A percentile compares a stretch with the other conserved stretches of the same genome.
Evolutionary conservation across 2,797 vertebrate genomes (phyloP).

Genomic region (Gymnoscopelus braueri): DNA sequence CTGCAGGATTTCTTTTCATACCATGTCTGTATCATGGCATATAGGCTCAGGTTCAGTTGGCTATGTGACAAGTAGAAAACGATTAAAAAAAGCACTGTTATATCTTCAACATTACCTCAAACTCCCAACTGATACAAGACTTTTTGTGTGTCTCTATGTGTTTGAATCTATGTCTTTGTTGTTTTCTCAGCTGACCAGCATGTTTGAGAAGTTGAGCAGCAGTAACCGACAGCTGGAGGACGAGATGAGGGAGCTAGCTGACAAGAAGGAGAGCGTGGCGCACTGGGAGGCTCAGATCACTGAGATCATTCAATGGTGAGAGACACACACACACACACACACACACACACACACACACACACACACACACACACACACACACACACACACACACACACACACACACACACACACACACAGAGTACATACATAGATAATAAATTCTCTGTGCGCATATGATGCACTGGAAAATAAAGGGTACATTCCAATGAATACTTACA

Average conservation of each 20-base stretch:
- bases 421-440: not conserved
- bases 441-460: not conserved
- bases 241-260: conserved; percentile 92
- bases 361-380: not conserved
- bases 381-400: not conserved
- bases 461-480: not conserved
- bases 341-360: conserved; percentile 9
- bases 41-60: too few species aligned
- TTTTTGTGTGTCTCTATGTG: not conserved
- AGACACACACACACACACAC: conserved; percentile 32
- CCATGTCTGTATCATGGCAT: too few species aligned
- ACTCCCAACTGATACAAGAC: conserved; percentile 17
- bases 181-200: conserved; percentile 81
- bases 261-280: conserved; percentile 97
- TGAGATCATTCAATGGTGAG: conserved; percentile 99
- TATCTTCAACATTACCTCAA: conserved; percentile 22
- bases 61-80: conserved; percentile 15
- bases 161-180: not conserved
- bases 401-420: too few species aligned
- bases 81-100: conserved; percentile 16
- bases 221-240: conserved; percentile 92
- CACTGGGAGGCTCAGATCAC: conserved; percentile 99
- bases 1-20: too few species aligned
- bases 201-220: conserved; percentile 87
- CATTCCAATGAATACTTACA: not conserved